Evolutionary conservation across 1,140 invertebrate species (phyloP).

Genomic region (Zaprionus ornatus): DNA sequence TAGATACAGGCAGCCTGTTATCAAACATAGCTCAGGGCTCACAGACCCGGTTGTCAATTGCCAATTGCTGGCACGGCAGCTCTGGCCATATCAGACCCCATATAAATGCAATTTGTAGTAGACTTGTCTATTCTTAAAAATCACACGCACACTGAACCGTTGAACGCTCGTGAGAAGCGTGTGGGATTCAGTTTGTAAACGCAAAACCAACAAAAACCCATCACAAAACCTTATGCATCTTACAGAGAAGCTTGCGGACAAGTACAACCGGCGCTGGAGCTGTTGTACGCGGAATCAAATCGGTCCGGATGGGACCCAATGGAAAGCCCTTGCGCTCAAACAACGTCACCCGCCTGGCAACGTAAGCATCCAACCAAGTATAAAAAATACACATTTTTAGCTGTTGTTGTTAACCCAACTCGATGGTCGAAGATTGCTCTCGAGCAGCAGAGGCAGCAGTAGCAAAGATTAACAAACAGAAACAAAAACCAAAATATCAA

Average conservation of each 20-base stretch:
- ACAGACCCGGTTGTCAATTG: conserved; percentile 1
- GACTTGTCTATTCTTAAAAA: conserved; percentile 38
- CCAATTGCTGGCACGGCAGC: not conserved
- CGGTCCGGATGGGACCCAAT: conserved; percentile 73
- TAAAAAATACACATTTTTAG: conserved; percentile 37
- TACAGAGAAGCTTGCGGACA: conserved; percentile 83
- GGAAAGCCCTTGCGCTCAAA: conserved; percentile 72
- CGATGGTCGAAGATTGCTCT: conserved; percentile 23
- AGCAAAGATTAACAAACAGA: not conserved
- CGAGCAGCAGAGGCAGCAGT: not conserved
- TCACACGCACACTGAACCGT: conserved; percentile 56
- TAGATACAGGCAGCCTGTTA: conserved; percentile 18
- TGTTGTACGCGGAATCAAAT: conserved; percentile 58
- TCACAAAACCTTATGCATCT: conserved; percentile 78
- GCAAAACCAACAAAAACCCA: conserved; percentile 57
- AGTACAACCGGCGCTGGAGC: conserved; percentile 34
- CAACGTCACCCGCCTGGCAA: conserved; percentile 76
- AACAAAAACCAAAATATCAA: conserved; percentile 18
- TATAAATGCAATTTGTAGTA: conserved; percentile 33
- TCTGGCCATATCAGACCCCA: not conserved
- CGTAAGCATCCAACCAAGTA: conserved; percentile 73
- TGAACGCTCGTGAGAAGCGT: conserved; percentile 42
- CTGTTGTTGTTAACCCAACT: conserved; percentile 20
- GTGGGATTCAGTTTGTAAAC: conserved; percentile 45
- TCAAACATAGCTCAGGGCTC: conserved; percentile 22